Percentiles rank a stretch among this genome's conserved stretches.
Conservation (phyloP, 2,888 invertebrate genomes). For the Pseudococcus viburni region DNA sequence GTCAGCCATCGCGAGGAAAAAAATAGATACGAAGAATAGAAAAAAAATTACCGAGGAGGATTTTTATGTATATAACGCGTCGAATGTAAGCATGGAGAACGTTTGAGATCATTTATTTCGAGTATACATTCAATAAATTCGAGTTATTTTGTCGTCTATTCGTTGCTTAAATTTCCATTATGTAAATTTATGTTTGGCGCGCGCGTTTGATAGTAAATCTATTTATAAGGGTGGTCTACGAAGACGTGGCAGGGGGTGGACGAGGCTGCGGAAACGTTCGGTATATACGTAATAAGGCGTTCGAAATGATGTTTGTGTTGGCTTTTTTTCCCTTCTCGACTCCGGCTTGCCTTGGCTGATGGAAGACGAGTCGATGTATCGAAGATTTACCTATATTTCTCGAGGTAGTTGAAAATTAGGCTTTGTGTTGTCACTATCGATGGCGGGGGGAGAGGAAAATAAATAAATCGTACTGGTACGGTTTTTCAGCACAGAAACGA, state of each 20-base stretch:
- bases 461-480: background rate
- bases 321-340: background rate
- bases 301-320: background rate
- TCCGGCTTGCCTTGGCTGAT: background rate
- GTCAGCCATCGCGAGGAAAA: background rate
- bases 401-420: slow-evolving; percentile 30
- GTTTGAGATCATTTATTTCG: slow-evolving; percentile 51
- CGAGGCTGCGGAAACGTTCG: slow-evolving; percentile 2
- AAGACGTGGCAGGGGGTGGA: background rate
- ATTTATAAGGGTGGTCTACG: background rate
- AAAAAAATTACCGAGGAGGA: slow-evolving; percentile 12
- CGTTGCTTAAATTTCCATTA: slow-evolving; percentile 53
- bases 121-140: slow-evolving; percentile 52
- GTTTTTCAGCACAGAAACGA: no score
- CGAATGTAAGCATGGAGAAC: background rate
- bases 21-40: background rate
- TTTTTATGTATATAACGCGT: slow-evolving; percentile 20
- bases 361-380: background rate
- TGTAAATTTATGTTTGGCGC: slow-evolving; percentile 47
- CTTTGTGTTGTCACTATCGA: background rate
- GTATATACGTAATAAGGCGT: slow-evolving; percentile 4
- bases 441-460: background rate
- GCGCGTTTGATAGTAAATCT: slow-evolving; percentile 34
- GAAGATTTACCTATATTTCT: background rate
- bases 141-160: slow-evolving; percentile 53